These are phyloP conservation scores for Tenthredo livida DNA, from an alignment of 2,888 invertebrate species.

Conservation along the genomic window DNA sequence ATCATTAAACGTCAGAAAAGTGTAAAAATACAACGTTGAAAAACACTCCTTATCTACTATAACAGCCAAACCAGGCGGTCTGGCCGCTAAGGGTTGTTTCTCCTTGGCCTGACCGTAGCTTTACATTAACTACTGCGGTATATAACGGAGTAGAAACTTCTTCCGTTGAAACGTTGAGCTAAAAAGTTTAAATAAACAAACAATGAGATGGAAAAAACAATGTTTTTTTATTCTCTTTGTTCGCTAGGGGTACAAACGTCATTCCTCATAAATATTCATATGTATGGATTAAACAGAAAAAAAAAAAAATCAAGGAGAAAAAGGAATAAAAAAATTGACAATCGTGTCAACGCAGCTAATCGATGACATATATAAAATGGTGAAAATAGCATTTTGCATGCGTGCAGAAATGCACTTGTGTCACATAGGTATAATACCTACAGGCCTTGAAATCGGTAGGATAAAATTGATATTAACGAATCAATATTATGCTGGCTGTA, in stretches of 20 bases:
- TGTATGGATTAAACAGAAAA: neutral
- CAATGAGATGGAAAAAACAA: neutral
- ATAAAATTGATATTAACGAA: conserved; percentile 39
- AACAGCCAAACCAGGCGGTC: neutral
- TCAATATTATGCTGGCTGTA: conserved; percentile 30
- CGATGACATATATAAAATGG: conserved; percentile 11
- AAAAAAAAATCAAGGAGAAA: neutral
- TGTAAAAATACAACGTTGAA: neutral
- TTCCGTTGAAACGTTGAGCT: neutral
- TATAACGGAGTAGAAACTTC: neutral
- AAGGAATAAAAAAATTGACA: neutral
- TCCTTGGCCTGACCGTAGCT: conserved; percentile 11
- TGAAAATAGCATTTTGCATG: conserved; percentile 4
- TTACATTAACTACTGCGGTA: neutral
- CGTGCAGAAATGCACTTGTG: neutral
- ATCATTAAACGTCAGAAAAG: neutral
- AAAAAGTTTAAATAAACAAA: neutral
- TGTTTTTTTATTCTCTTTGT: neutral
- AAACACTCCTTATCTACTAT: neutral
- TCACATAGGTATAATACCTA: neutral
- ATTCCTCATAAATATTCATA: neutral
- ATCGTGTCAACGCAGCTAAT: conserved; percentile 26
- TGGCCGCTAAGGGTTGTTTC: neutral
- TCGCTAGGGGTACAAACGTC: neutral
- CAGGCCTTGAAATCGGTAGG: conserved; percentile 40